Evolutionary conservation across 2,113 vertebrate genomes (phyloP).

Genomic region (Lamprologus lemairii): DNA sequence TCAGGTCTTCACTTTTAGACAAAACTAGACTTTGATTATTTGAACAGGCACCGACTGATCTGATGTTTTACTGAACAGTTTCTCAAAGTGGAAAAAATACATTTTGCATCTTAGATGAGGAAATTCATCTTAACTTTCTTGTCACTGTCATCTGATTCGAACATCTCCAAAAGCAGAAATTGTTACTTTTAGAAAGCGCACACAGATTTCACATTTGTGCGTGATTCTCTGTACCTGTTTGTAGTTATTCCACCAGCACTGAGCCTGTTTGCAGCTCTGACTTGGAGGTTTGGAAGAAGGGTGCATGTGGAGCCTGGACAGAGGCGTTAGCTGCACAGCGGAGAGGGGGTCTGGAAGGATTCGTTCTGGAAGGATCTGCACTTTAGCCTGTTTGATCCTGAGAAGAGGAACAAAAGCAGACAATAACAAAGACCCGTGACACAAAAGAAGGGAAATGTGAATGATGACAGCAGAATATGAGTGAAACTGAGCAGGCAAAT

Average conservation of each 20-base stretch:
- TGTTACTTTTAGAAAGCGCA: neutral
- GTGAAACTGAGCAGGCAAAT: neutral
- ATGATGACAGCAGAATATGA: neutral
- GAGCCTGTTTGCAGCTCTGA: slow-evolving; percentile 71
- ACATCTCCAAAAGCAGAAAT: neutral
- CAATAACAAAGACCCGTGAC: neutral
- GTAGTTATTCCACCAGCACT: slow-evolving; percentile 81
- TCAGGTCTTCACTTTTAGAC: neutral
- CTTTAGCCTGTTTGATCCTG: slow-evolving; percentile 92
- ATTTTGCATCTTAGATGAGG: neutral
- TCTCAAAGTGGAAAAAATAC: neutral
- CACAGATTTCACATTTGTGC: neutral
- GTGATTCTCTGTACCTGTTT: slow-evolving; percentile 76
- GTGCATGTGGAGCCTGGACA: slow-evolving; percentile 74
- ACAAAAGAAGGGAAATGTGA: neutral
- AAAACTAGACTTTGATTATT: neutral
- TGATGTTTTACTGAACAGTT: neutral
- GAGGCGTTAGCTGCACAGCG: slow-evolving; percentile 80
- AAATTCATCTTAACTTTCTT: neutral
- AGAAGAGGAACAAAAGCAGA: neutral
- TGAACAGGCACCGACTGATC: neutral
- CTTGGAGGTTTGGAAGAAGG: slow-evolving; percentile 67
- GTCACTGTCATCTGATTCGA: neutral
- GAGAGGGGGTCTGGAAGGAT: slow-evolving; percentile 86
- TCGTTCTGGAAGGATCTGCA: slow-evolving; percentile 91